Conservation (phyloP, 2,888 invertebrate genomes). For the Drosophila koepferae region DNA sequence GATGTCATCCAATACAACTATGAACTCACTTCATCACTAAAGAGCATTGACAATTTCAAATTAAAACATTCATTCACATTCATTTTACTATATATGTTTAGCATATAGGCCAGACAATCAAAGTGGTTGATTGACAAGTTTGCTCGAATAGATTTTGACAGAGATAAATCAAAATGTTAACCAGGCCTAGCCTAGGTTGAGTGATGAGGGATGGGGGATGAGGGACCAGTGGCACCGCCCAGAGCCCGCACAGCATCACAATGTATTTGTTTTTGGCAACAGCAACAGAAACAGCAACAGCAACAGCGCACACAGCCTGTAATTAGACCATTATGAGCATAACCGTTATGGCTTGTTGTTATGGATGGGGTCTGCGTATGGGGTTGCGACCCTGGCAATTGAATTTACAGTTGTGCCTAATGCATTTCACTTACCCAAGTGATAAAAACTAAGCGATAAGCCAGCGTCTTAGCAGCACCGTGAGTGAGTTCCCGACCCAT, state of each 20-base stretch:
- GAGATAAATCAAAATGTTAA: neutral
- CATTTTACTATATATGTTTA: no score
- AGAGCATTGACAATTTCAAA: neutral
- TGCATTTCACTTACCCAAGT: slow-evolving; percentile 61
- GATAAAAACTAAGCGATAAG: slow-evolving; percentile 60
- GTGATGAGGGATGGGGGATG: no score
- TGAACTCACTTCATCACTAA: neutral
- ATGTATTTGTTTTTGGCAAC: neutral
- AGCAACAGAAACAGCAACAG: no score
- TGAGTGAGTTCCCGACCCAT: slow-evolving; percentile 23
- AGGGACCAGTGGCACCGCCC: neutral
- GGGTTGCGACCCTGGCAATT: slow-evolving; percentile 40
- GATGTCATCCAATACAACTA: neutral
- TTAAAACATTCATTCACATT: neutral
- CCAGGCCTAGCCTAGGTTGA: neutral
- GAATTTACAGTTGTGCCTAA: slow-evolving; percentile 61
- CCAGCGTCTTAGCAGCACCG: slow-evolving; percentile 22
- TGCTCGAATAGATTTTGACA: neutral
- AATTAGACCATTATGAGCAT: slow-evolving; percentile 54
- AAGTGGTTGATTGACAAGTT: neutral
- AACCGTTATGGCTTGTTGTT: slow-evolving; percentile 35
- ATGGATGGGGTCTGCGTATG: neutral
- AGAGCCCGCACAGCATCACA: neutral
- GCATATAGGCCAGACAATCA: neutral
- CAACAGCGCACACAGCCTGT: slow-evolving; percentile 1